These are phyloP conservation scores for Saxidomus purpurata DNA, from an alignment of 1,140 invertebrate genomes.

Conservation along the genomic window DNA sequence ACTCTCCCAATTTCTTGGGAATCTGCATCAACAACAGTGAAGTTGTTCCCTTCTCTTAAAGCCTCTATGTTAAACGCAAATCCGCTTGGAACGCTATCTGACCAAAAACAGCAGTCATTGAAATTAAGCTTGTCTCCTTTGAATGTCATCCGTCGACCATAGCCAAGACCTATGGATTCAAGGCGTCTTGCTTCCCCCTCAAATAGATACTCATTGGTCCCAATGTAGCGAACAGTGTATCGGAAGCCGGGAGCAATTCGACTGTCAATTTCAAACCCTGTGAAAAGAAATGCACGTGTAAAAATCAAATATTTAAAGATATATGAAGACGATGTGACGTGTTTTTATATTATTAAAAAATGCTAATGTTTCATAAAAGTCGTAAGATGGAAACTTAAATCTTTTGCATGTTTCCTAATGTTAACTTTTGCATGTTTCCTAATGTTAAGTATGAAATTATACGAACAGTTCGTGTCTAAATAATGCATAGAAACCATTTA, in stretches of 20 bases:
- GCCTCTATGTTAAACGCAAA: slow-evolving; percentile 91
- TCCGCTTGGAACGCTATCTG: slow-evolving; percentile 92
- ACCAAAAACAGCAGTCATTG: slow-evolving; percentile 91
- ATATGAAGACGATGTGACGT: too few relatives aligned
- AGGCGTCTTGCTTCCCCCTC: slow-evolving; percentile 89
- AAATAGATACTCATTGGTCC: slow-evolving; percentile 89
- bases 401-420: too few relatives aligned
- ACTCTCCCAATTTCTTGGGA: slow-evolving; percentile 88
- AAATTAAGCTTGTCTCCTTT: slow-evolving; percentile 89
- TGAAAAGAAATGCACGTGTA: slow-evolving; percentile 71
- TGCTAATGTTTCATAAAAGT: too few relatives aligned
- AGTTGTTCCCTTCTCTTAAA: slow-evolving; percentile 90
- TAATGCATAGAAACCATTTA: too few relatives aligned
- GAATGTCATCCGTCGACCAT: slow-evolving; percentile 92
- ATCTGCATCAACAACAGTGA: slow-evolving; percentile 90
- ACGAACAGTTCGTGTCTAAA: too few relatives aligned
- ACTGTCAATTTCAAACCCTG: slow-evolving; percentile 92
- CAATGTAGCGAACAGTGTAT: slow-evolving; percentile 90
- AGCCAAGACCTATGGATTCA: slow-evolving; percentile 91
- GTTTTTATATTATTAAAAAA: too few relatives aligned
- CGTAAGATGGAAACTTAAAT: too few relatives aligned
- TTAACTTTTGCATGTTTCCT: too few relatives aligned
- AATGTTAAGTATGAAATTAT: too few relatives aligned
- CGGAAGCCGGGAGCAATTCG: slow-evolving; percentile 91
- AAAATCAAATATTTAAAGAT: background rate